Percentiles rank a stretch among this genome's conserved stretches.
phyloP scores from a whole-genome alignment of 2,888 invertebrate species.

The Standfussiana lucernea region DNA sequence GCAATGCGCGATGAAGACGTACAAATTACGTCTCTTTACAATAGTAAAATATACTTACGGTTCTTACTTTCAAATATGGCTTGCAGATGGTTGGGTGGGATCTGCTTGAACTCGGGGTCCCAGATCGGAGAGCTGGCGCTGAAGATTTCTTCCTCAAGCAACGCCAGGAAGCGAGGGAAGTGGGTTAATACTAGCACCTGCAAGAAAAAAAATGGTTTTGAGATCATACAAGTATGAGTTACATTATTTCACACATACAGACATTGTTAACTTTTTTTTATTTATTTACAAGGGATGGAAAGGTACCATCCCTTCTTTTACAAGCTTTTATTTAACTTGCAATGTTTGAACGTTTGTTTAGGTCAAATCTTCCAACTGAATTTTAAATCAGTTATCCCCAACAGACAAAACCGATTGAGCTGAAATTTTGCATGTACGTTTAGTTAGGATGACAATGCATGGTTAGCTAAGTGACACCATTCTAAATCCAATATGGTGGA shows the following conservation, averaged over 20 bases:
- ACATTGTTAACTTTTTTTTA: not conserved
- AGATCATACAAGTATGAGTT: not conserved
- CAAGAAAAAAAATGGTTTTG: not conserved
- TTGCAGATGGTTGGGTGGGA: constrained; percentile 92
- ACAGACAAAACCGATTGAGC: too few relatives aligned
- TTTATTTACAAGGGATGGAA: too few relatives aligned
- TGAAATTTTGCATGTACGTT: too few relatives aligned
- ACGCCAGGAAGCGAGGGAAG: constrained; percentile 97
- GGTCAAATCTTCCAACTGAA: too few relatives aligned
- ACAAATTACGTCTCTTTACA: not conserved
- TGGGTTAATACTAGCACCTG: constrained; percentile 95
- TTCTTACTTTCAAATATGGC: constrained; percentile 91
- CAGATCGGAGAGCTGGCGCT: constrained; percentile 97
- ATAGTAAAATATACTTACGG: constrained; percentile 70
- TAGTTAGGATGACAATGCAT: too few relatives aligned
- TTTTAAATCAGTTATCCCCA: too few relatives aligned
- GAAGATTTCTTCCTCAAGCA: constrained; percentile 97
- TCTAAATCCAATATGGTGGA: too few relatives aligned
- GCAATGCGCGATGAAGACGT: not conserved
- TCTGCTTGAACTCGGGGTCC: constrained; percentile 96
- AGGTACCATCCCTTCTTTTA: too few relatives aligned
- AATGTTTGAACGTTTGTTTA: too few relatives aligned
- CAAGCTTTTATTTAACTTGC: too few relatives aligned
- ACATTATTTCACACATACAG: not conserved
- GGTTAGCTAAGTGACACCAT: too few relatives aligned